phyloP scores from a whole-genome alignment of 2,797 vertebrate genomes.

The Siniperca undulata region DNA sequence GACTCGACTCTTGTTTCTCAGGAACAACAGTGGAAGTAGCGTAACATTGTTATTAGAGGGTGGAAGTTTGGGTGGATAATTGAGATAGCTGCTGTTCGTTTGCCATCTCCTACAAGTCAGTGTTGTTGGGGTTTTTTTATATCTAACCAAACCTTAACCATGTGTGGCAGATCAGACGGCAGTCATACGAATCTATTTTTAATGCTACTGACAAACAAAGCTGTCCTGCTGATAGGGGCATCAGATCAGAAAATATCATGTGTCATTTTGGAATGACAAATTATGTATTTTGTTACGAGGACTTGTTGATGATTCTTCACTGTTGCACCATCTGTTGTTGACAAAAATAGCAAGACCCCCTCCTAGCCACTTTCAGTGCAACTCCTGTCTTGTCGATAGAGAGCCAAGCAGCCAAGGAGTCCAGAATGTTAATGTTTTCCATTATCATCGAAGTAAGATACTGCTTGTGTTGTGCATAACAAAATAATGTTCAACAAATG shows the following conservation, averaged over 20 bases:
- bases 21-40: no score
- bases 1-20: no score
- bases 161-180: neutral
- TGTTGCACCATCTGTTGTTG: constrained; percentile 24
- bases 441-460: neutral
- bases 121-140: neutral
- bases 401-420: constrained; percentile 15
- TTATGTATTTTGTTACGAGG: neutral
- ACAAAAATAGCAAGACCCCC: constrained; percentile 18
- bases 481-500: neutral
- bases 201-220: neutral
- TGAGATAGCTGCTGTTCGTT: neutral
- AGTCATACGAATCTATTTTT: neutral
- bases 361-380: neutral
- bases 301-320: neutral
- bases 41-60: no score
- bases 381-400: neutral
- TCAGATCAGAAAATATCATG: neutral
- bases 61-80: neutral
- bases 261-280: neutral
- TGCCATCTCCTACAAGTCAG: neutral
- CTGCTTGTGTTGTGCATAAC: neutral
- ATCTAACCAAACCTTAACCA: neutral
- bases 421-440: constrained; percentile 10
- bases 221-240: neutral